Percentiles rank a stretch among this genome's conserved stretches.
Conservation (phyloP, 2,888 invertebrate genomes). For the Tetheella fluctuosa region DNA sequence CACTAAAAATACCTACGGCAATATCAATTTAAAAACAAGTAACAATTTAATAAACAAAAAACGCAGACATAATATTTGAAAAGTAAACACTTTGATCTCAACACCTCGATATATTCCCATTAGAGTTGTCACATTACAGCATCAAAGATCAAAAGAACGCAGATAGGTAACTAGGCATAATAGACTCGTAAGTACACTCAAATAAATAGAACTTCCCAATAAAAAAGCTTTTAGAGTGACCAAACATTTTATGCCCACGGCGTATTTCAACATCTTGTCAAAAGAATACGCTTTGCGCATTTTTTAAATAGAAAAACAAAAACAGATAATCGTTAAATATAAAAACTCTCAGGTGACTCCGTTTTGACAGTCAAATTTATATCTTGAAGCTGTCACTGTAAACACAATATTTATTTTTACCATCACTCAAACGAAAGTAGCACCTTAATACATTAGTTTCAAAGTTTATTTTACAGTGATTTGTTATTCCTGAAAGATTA, state of each 20-base stretch:
- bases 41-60: not conserved
- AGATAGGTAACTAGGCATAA: constrained; percentile 22
- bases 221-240: constrained; percentile 33
- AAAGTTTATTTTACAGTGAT: not conserved
- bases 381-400: constrained; percentile 36
- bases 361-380: constrained; percentile 60
- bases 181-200: constrained; percentile 20
- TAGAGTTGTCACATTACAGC: not conserved
- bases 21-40: not conserved
- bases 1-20: too few species aligned
- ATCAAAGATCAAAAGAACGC: constrained; percentile 4
- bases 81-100: constrained; percentile 11
- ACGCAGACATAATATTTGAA: not conserved
- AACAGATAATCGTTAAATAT: constrained; percentile 51
- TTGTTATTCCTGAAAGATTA: not conserved
- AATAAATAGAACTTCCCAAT: constrained; percentile 23
- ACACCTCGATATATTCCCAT: not conserved
- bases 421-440: not conserved
- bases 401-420: not conserved
- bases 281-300: constrained; percentile 51
- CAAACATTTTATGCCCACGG: constrained; percentile 22
- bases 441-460: not conserved
- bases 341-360: constrained; percentile 68
- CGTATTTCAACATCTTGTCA: constrained; percentile 43
- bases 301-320: constrained; percentile 59